These are phyloP conservation scores for Vanessa tameamea DNA, from an alignment of 1,140 invertebrate species.

Conservation along the genomic window DNA sequence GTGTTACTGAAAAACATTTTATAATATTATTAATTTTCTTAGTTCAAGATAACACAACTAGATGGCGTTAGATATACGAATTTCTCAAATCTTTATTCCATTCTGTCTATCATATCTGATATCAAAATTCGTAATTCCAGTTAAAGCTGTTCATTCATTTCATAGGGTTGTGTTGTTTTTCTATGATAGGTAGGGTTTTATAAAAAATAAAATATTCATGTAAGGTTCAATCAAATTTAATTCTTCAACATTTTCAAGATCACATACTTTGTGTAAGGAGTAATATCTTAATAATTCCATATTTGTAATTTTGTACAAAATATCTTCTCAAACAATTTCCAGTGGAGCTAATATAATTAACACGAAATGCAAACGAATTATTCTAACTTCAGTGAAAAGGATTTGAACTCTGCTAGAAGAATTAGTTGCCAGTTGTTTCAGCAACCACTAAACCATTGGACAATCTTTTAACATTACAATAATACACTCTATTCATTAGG, in stretches of 20 bases:
- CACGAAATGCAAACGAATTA: constrained; percentile 69
- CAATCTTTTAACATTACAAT: constrained; percentile 68
- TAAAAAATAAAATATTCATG: constrained; percentile 37
- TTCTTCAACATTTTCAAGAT: constrained; percentile 76
- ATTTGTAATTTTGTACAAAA: constrained; percentile 80
- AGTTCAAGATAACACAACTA: background rate
- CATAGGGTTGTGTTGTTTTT: background rate
- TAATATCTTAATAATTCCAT: constrained; percentile 64
- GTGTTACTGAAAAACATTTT: background rate
- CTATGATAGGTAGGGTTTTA: background rate
- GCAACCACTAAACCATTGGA: constrained; percentile 52
- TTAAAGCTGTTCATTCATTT: background rate
- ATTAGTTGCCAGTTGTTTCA: constrained; percentile 26
- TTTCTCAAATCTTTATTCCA: background rate
- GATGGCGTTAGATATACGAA: background rate
- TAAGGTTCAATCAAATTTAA: constrained; percentile 74
- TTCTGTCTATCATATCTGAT: too few species aligned
- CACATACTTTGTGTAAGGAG: constrained; percentile 71
- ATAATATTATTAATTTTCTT: background rate
- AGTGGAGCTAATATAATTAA: constrained; percentile 66
- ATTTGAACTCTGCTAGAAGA: constrained; percentile 55
- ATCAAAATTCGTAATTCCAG: too few species aligned
- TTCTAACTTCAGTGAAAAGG: constrained; percentile 63
- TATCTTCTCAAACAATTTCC: constrained; percentile 69
- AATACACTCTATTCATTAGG: constrained; percentile 77